Evolutionary conservation across 2,113 vertebrate species (phyloP).

Genomic region (Dermatemys mawii): DNA sequence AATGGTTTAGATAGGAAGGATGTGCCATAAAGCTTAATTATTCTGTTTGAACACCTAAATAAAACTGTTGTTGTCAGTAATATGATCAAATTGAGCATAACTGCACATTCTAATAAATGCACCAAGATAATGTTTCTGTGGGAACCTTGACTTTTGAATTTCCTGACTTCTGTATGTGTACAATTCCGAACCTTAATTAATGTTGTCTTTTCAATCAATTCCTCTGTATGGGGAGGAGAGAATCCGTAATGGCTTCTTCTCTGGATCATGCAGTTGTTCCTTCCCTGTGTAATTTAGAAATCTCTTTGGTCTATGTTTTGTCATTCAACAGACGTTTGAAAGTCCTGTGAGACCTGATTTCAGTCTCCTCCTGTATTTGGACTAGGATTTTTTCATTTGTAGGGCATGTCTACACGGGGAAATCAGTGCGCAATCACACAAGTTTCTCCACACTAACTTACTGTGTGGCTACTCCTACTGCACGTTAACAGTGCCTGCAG

Average conservation of each 20-base stretch:
- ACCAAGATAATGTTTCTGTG: conserved; percentile 2
- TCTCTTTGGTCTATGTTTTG: background rate
- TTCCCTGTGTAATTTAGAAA: background rate
- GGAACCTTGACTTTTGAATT: background rate
- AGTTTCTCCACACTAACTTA: too few species aligned
- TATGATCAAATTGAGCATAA: background rate
- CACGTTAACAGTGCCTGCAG: too few species aligned
- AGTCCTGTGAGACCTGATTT: background rate
- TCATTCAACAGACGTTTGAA: background rate
- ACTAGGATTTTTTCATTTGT: background rate
- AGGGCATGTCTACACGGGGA: too few species aligned
- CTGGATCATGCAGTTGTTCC: background rate
- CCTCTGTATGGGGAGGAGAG: background rate
- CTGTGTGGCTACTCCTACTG: too few species aligned
- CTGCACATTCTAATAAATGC: background rate
- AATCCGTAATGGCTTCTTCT: background rate
- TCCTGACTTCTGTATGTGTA: background rate
- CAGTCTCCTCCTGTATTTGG: background rate
- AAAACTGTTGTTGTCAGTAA: background rate
- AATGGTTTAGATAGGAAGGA: background rate
- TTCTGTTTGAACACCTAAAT: background rate
- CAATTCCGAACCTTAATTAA: background rate
- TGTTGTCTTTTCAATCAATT: background rate
- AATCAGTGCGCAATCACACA: too few species aligned
- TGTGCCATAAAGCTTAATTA: conserved; percentile 14